These are phyloP conservation scores for Calyptommatus sinebrachiatus DNA, from an alignment of 2,113 vertebrate species.

Conservation along the genomic window DNA sequence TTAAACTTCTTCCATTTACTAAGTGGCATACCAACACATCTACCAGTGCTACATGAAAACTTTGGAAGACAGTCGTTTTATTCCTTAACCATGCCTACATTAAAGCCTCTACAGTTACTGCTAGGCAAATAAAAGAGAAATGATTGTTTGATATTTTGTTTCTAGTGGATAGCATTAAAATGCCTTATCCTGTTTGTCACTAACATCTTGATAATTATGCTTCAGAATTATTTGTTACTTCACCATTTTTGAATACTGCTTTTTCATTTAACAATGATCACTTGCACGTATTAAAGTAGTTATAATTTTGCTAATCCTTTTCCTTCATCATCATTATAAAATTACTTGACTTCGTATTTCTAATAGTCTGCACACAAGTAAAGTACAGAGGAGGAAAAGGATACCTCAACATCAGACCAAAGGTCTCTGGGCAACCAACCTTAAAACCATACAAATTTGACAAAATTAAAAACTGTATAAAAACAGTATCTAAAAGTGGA, in stretches of 20 bases:
- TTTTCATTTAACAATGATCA: neutral
- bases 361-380: neutral
- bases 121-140: neutral
- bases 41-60: neutral
- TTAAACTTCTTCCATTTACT: neutral
- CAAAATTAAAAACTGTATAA: no score
- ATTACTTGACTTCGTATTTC: neutral
- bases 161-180: neutral
- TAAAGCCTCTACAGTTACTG: neutral
- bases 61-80: neutral
- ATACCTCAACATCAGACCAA: no score
- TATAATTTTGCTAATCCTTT: neutral
- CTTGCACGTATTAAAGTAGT: neutral
- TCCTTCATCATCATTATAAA: neutral
- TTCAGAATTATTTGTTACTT: neutral
- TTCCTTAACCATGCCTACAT: neutral
- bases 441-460: no score
- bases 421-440: no score
- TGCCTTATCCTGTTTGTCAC: neutral
- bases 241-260: neutral
- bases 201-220: neutral
- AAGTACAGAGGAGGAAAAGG: no score
- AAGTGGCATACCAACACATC: conserved; percentile 24
- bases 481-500: no score
- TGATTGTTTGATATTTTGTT: neutral